Base-by-base conservation (phyloP, 2,888 invertebrate genomes). In the Orgyia antiqua region DNA sequence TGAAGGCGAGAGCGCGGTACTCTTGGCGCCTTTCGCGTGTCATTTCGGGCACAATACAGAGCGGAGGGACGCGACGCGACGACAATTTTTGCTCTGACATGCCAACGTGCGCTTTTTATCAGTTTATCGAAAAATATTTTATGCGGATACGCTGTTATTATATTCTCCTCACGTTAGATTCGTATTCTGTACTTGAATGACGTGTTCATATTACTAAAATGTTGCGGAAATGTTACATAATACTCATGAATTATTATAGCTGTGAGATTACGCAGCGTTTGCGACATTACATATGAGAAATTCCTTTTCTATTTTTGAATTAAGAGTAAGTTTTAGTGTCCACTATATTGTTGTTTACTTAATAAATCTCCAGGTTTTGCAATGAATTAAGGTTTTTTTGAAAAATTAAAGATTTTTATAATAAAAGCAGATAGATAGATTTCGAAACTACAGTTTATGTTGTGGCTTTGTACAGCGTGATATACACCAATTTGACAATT, bases 1-100 rank as follows among this genome's bases (percentile, higher is more conserved):
- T 84, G 64, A 68, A 72, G 72, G 73, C 71, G 58, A 66, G 62
- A 69, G 59, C 72, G 75, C 72, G 68, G 61, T 68, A 65, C 82
- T 75, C 80, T 80, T 74, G 66, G 72, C 77, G 80, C 80, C 77
- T 82, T 83, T 83, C 83, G 83, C 75, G 74, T 84, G 84, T 84
- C 84, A 84, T 79, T 79, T 79, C 69, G 74, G 76, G 79, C 69
- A 84, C 82, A 84, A 84, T 83, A 61, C 73, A 64, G 66, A 59
- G 57, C 58, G 55, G 27, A 53, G 72, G 63, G 66, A 62, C 64
- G 62, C 60, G 3, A 20, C 4, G 13, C 24, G 51, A 46, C 59
- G 65, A 68, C 70, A 69, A 77, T 77, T 78, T 79, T 74, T 73
- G 64, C 69, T 61, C 58, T 65, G 61, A 73, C 72, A 68, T 62